phyloP scores from a whole-genome alignment of 1,140 invertebrate species.

The Caenorhabditis elegans region DNA sequence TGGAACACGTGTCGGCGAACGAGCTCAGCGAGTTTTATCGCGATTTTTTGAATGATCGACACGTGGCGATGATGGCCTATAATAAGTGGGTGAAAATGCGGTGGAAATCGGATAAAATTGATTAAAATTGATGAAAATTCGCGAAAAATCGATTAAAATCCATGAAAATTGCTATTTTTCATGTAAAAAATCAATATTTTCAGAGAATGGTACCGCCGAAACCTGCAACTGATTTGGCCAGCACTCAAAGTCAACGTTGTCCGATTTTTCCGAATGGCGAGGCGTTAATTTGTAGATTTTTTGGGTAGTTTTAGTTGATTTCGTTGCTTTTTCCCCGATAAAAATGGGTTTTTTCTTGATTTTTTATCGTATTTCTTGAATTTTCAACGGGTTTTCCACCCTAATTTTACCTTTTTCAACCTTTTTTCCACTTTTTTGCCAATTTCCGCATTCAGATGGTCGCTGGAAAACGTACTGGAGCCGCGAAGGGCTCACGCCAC shows the following conservation, averaged over 20 bases:
- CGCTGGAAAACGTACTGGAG: background rate
- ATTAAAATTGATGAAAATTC: background rate
- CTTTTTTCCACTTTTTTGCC: background rate
- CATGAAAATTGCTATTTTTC: background rate
- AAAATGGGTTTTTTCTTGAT: background rate
- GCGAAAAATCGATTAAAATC: background rate
- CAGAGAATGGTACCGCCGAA: constrained; percentile 61
- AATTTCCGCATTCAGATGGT: background rate
- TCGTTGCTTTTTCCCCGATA: background rate
- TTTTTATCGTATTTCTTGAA: background rate
- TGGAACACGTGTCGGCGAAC: constrained; percentile 58
- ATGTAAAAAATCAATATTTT: constrained; percentile 48
- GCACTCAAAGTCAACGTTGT: constrained; percentile 57
- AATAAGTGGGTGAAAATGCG: constrained; percentile 50
- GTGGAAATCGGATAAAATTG: background rate
- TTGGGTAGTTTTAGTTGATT: background rate
- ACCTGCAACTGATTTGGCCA: constrained; percentile 59
- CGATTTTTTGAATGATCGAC: constrained; percentile 55
- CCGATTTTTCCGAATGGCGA: constrained; percentile 44
- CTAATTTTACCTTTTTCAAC: background rate
- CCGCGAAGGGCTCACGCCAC: constrained; percentile 23
- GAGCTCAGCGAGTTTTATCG: constrained; percentile 60
- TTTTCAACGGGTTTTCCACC: background rate
- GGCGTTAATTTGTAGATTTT: background rate
- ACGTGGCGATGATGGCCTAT: constrained; percentile 48